A percentile compares a stretch with the other conserved stretches of the same genome.
Evolutionary conservation across 2,113 vertebrate species (phyloP).

Genomic region (Nicator chloris): DNA sequence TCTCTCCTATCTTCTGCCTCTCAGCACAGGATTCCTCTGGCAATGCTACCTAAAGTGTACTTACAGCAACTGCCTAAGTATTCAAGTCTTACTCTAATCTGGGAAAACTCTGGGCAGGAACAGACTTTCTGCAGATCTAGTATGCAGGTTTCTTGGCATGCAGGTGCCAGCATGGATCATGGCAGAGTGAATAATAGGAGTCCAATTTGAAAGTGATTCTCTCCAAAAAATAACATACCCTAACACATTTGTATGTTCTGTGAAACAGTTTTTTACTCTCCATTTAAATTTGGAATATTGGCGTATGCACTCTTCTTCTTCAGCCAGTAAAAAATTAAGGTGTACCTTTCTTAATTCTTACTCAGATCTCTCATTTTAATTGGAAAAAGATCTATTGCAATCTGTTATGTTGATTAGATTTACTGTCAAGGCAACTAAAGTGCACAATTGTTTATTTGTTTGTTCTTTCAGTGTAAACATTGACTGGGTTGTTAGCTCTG

Average conservation of each 20-base stretch:
- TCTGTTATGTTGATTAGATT: constrained; percentile 48
- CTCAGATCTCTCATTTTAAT: neutral
- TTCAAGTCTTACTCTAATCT: neutral
- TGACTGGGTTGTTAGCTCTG: constrained; percentile 33
- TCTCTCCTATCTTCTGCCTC: neutral
- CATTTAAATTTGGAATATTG: neutral
- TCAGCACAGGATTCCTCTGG: neutral
- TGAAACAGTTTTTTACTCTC: neutral
- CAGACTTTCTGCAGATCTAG: neutral
- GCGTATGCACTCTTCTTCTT: neutral
- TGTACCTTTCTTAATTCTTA: constrained; percentile 16
- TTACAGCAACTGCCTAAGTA: neutral
- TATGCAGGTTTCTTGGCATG: neutral
- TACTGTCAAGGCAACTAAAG: constrained; percentile 48
- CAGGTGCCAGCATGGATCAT: neutral
- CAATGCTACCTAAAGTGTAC: neutral
- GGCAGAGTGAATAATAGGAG: neutral
- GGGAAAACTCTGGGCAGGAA: neutral
- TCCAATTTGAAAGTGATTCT: neutral
- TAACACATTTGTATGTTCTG: neutral
- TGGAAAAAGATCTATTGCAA: constrained; percentile 32
- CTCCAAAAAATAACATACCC: neutral
- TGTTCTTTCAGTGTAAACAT: constrained; percentile 40
- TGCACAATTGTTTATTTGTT: constrained; percentile 62
- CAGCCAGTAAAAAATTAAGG: neutral